Conservation (phyloP, 2,797 vertebrate species). For the Fratercula arctica region DNA sequence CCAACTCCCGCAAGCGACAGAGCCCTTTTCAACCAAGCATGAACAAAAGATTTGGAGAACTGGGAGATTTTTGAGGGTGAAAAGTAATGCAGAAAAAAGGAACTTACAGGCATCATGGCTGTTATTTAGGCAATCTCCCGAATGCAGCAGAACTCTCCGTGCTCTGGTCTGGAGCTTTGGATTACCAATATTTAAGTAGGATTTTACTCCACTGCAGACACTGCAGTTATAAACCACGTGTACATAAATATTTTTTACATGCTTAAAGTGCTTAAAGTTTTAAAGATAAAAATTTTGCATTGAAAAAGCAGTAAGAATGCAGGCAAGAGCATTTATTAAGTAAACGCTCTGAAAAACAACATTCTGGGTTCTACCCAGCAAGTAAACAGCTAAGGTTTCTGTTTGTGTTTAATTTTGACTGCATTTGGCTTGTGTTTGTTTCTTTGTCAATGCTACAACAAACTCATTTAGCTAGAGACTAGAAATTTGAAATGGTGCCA, state of each 20-base stretch:
- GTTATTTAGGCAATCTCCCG: neutral
- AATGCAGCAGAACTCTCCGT: neutral
- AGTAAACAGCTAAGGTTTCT: slow-evolving; percentile 63
- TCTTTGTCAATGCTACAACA: slow-evolving; percentile 74
- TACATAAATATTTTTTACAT: neutral
- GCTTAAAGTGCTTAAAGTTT: neutral
- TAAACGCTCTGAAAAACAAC: slow-evolving; percentile 55
- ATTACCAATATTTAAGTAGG: neutral
- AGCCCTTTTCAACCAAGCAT: neutral
- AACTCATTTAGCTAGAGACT: slow-evolving; percentile 74
- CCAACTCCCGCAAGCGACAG: neutral
- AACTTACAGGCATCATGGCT: fast-evolving
- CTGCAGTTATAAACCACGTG: neutral
- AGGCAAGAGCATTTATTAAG: neutral
- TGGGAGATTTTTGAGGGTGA: neutral
- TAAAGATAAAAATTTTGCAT: neutral
- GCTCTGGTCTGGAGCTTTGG: neutral
- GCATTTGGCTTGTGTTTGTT: slow-evolving; percentile 64
- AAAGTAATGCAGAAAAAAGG: neutral
- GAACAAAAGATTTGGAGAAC: neutral
- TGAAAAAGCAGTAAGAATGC: neutral
- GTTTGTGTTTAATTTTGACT: slow-evolving; percentile 60
- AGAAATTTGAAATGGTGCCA: slow-evolving; percentile 74
- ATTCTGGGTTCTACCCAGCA: slow-evolving; percentile 47
- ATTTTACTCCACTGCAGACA: neutral